Evolutionary conservation across 1,140 invertebrate genomes (phyloP), one percentile per base, ranked within the genome.

Genomic region (Hylyphantes graminicola): DNA sequence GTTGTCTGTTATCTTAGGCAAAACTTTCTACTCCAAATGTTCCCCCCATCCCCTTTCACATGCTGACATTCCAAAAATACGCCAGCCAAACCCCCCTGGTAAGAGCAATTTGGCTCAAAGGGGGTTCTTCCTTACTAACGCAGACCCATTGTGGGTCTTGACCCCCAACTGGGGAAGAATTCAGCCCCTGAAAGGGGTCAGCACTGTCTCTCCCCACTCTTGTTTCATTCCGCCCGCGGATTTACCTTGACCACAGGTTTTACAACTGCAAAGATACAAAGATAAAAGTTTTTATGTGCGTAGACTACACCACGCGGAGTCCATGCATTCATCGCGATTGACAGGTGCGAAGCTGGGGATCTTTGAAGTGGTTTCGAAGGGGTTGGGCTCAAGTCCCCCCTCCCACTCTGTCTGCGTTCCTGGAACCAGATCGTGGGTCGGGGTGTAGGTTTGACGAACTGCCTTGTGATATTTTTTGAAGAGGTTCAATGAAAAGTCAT

Each of bases 341-440:
- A 65, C 77, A 80, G 77, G 77, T 70, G 65, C 53, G 61, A 80
- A 80, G 54, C 70, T 21, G 54, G 19, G 19, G 9, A 6, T 7
- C 8, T 10, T 3, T 53, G 17, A 78, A 80, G 51, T 21, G 54
- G 53, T 80, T 35, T 35, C 35, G 35, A 35, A 35, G 35, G 35
- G 35, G 35, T 35, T 35, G 35, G 35, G 35, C 5, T 35, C 35
- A 5, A 5, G 5, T 35, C 35, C 35, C 35, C 35, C 35, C 35
- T 35, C 35, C 35, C 5, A 35, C 35, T 5, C 35, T 35, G 35
- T 35, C 35, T 35, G 5, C 35, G 35, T 35, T 35, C 35, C 5
- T 35, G 35, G 35, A 35, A 35, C 35, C 35, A 35, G 15, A n/a
- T 54, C 2, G 50, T 10, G 50, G 54, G 6, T 70, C 35, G n/a